Percentiles rank a stretch among this genome's conserved stretches.
Evolutionary conservation across 2,113 vertebrate species (phyloP).

Genomic region (Pollachius pollachius): DNA sequence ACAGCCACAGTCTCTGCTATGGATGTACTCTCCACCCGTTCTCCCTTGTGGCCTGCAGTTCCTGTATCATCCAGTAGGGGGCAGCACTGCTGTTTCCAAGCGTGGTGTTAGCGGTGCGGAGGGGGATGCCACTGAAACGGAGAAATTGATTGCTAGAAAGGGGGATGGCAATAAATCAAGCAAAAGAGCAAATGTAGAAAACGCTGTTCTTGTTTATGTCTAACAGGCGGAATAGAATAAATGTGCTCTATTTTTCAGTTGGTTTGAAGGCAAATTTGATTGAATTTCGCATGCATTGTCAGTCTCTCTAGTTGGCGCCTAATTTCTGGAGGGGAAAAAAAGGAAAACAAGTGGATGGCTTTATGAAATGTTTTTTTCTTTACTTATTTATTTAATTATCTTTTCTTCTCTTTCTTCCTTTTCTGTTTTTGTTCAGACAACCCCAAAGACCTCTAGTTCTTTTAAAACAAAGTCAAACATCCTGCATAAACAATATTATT

Average conservation of each 20-base stretch:
- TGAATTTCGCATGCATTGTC: constrained; percentile 61
- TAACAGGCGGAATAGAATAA: constrained; percentile 76
- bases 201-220: constrained; percentile 72
- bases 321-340: constrained; percentile 24
- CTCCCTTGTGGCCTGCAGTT: constrained; percentile 31
- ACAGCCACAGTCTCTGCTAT: neutral
- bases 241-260: constrained; percentile 72
- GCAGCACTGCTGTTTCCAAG: constrained; percentile 87
- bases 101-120: neutral
- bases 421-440: too few species aligned
- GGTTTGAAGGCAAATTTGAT: constrained; percentile 75
- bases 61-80: constrained; percentile 80
- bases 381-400: constrained; percentile 37
- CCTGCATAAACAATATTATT: constrained; percentile 22
- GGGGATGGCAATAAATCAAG: constrained; percentile 75
- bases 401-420: too few species aligned
- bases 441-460: too few species aligned
- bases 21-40: too few species aligned
- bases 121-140: constrained; percentile 49
- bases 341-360: constrained; percentile 29
- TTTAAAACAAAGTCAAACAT: too few species aligned
- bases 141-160: constrained; percentile 72
- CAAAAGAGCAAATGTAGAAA: constrained; percentile 70
- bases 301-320: constrained; percentile 44
- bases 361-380: constrained; percentile 56